Evolutionary conservation across 1,140 invertebrate species (phyloP).

Genomic region (Drosophila nebulosa): DNA sequence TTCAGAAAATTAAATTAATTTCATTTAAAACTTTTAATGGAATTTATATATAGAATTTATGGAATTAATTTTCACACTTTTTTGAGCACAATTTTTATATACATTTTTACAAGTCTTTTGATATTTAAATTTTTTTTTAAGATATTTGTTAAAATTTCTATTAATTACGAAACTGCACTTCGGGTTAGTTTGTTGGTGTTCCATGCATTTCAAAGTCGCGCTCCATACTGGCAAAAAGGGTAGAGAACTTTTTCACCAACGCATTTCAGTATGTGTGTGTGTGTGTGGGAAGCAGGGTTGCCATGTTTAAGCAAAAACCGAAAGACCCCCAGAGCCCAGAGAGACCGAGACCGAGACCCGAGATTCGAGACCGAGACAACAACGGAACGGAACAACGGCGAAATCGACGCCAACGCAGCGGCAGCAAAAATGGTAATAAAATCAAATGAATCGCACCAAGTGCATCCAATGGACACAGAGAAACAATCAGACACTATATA

Average conservation of each 20-base stretch:
- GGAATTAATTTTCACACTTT: not conserved
- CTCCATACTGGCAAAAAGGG: constrained; percentile 77
- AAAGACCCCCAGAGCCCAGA: constrained; percentile 37
- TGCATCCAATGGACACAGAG: constrained; percentile 52
- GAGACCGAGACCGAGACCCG: constrained; percentile 8
- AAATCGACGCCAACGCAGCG: constrained; percentile 34
- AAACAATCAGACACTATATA: constrained; percentile 4
- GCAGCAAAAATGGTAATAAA: constrained; percentile 70
- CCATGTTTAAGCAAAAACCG: constrained; percentile 37
- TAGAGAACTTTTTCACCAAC: constrained; percentile 78
- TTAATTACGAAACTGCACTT: constrained; percentile 24
- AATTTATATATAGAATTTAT: not conserved
- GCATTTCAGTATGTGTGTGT: constrained; percentile 16
- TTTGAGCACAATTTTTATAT: not conserved
- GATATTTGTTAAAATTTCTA: constrained; percentile 11
- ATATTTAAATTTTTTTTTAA: constrained; percentile 12
- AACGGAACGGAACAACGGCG: constrained; percentile 7
- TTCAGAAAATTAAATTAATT: not conserved
- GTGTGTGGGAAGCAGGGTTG: constrained; percentile 44
- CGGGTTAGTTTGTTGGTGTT: constrained; percentile 15
- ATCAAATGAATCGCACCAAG: constrained; percentile 77
- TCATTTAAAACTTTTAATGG: not conserved
- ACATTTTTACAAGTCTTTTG: not conserved
- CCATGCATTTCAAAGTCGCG: constrained; percentile 76
- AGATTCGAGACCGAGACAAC: constrained; percentile 20